Conservation (phyloP, 1,140 invertebrate genomes). For the Pemphigus obesinymphae region DNA sequence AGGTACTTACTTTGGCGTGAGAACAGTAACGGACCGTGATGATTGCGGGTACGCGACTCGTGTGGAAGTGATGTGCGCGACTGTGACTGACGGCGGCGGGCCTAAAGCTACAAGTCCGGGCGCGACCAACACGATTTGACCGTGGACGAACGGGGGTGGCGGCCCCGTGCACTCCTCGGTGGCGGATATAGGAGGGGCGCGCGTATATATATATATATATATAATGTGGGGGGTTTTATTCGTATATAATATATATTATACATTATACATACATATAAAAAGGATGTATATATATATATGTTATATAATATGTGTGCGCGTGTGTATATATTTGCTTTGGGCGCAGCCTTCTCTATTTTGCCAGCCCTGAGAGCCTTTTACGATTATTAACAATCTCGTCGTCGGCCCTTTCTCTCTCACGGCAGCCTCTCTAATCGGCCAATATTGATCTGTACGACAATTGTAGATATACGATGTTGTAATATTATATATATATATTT, state of each 20-base stretch:
- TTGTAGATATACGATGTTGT: too few relatives aligned
- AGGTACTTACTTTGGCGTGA: too few relatives aligned
- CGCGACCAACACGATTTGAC: neutral
- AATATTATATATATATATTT: too few relatives aligned
- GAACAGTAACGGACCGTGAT: neutral
- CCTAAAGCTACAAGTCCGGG: neutral
- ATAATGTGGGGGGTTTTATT: constrained; percentile 3
- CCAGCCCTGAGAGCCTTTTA: neutral
- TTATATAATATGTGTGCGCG: neutral
- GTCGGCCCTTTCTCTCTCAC: neutral
- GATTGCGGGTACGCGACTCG: neutral
- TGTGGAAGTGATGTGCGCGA: neutral
- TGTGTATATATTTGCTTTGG: neutral
- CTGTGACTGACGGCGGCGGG: neutral
- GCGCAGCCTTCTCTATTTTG: neutral
- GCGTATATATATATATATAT: neutral
- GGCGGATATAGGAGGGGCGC: neutral
- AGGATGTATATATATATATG: neutral
- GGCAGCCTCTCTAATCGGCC: neutral
- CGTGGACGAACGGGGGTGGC: neutral
- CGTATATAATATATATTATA: neutral
- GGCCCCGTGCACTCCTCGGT: neutral
- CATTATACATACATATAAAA: neutral
- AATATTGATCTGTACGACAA: neutral
- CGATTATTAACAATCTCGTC: neutral